Conservation (phyloP, 2,113 vertebrate species). For the Regulus satrapa region DNA sequence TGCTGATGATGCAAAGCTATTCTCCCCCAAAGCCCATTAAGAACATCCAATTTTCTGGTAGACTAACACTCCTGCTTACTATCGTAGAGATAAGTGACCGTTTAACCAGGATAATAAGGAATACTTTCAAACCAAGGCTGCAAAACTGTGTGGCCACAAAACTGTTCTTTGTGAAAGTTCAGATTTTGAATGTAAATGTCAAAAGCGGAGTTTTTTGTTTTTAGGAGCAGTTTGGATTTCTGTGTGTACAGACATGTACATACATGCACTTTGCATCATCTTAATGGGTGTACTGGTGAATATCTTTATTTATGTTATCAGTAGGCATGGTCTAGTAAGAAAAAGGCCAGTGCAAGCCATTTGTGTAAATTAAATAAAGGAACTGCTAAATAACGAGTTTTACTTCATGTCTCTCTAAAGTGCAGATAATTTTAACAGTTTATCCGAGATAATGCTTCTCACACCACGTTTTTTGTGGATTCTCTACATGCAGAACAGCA, state of each 20-base stretch:
- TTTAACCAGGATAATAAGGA: conserved; percentile 33
- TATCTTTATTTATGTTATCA: background rate
- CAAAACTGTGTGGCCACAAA: background rate
- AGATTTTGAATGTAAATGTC: background rate
- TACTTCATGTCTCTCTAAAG: background rate
- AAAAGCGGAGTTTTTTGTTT: background rate
- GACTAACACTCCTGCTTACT: conserved; percentile 40
- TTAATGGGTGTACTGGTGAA: background rate
- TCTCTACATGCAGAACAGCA: background rate
- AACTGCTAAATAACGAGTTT: background rate
- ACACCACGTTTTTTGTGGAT: background rate
- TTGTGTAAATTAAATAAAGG: background rate
- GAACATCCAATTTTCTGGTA: conserved; percentile 55
- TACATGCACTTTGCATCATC: background rate
- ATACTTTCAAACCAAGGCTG: background rate
- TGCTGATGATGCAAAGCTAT: conserved; percentile 52
- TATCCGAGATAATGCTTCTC: background rate
- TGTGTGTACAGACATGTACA: background rate
- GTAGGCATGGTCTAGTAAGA: background rate
- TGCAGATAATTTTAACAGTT: background rate
- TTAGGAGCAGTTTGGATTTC: background rate
- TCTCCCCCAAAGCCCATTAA: conserved; percentile 53
- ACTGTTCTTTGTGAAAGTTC: background rate
- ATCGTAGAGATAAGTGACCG: conserved; percentile 22
- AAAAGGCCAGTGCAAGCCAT: background rate